These are phyloP conservation scores for Platyscapa corneri DNA, from an alignment of 1,140 invertebrate genomes.

Conservation along the genomic window DNA sequence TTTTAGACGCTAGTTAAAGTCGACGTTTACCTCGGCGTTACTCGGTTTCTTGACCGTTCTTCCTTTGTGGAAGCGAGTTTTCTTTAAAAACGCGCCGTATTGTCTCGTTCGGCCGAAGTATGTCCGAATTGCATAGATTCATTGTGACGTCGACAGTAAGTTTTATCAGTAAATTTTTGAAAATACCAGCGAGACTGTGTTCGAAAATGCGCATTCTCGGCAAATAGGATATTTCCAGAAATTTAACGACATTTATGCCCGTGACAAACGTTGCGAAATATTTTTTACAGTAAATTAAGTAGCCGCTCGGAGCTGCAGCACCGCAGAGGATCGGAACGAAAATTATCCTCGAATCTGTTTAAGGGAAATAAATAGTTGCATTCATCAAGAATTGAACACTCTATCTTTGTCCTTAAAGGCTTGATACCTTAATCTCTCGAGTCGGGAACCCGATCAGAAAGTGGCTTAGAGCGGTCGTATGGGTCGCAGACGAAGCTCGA, in stretches of 20 bases:
- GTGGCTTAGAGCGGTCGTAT: background rate
- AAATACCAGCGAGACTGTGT: background rate
- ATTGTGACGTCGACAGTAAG: background rate
- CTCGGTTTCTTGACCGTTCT: too few species aligned
- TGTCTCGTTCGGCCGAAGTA: background rate
- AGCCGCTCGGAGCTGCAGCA: too few species aligned
- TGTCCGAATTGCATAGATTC: background rate
- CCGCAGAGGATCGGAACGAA: background rate
- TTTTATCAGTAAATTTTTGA: background rate
- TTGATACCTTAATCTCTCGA: background rate
- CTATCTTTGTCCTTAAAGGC: too few species aligned
- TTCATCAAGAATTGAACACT: too few species aligned
- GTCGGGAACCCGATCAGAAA: background rate
- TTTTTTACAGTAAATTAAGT: too few species aligned
- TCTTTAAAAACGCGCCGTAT: background rate
- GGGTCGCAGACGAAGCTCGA: background rate
- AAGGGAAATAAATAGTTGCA: too few species aligned
- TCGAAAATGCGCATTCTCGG: too few species aligned
- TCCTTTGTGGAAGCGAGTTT: background rate
- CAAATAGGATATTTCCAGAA: too few species aligned
- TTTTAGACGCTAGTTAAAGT: background rate
- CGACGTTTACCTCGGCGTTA: too few species aligned
- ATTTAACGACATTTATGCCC: too few species aligned
- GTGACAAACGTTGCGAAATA: too few species aligned
- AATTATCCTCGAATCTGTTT: background rate